Evolutionary conservation across 2,888 invertebrate genomes (phyloP).

Genomic region (Phania funesta): DNA sequence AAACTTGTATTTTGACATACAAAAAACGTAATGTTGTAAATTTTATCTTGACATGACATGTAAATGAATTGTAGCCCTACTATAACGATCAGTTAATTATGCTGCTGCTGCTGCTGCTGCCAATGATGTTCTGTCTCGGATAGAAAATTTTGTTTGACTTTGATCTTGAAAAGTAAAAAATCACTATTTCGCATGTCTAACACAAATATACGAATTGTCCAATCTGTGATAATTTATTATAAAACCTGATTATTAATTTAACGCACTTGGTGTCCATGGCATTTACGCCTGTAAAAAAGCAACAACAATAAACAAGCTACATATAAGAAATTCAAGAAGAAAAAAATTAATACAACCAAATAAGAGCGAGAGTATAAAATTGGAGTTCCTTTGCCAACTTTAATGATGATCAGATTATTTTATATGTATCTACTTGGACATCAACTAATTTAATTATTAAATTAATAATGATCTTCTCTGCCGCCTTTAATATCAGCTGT

Average conservation of each 20-base stretch:
- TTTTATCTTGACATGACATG: conserved; percentile 9
- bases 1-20: conserved; percentile 10
- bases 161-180: conserved; percentile 63
- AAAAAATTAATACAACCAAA: not conserved
- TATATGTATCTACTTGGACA: too few relatives aligned
- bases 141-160: conserved; percentile 46
- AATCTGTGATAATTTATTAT: conserved; percentile 63
- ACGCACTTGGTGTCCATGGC: conserved; percentile 68
- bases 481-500: too few relatives aligned
- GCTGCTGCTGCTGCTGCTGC: not conserved
- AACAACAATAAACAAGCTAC: conserved; percentile 24
- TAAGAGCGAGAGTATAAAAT: not conserved
- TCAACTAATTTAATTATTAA: too few relatives aligned
- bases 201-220: conserved; percentile 47
- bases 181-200: conserved; percentile 26
- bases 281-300: conserved; percentile 43
- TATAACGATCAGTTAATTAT: not conserved
- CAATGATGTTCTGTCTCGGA: not conserved
- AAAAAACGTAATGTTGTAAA: not conserved
- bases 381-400: too few relatives aligned
- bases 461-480: too few relatives aligned
- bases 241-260: conserved; percentile 68
- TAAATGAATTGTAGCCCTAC: conserved; percentile 34
- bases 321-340: not conserved
- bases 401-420: too few relatives aligned